phyloP scores from a whole-genome alignment of 2,888 invertebrate genomes.

The Orchesellides sinensis region DNA sequence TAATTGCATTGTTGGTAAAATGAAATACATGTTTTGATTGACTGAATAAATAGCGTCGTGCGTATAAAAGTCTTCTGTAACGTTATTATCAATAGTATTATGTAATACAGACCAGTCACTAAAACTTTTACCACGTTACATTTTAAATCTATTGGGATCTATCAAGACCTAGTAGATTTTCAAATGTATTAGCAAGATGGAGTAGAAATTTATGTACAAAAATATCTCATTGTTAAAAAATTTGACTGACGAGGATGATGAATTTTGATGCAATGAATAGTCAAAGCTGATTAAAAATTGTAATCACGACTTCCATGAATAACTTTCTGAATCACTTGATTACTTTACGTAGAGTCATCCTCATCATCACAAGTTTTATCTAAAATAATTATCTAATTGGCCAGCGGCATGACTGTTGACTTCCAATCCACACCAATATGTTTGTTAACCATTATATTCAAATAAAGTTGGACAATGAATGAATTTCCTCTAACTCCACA shows the following conservation, averaged over 20 bases:
- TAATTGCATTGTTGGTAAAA: no score
- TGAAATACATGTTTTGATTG: no score
- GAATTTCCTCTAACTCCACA: conserved; percentile 10
- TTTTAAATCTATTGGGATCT: no score
- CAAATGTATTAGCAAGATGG: background rate
- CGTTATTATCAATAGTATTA: no score
- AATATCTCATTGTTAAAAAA: no score
- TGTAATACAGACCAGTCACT: no score
- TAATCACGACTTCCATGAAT: conserved; percentile 33
- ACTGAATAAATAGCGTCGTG: no score
- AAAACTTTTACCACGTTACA: no score
- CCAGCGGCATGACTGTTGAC: conserved; percentile 50
- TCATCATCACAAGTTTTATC: conserved; percentile 31
- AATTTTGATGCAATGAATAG: background rate
- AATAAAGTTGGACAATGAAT: conserved; percentile 12
- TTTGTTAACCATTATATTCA: conserved; percentile 15
- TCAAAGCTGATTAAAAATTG: conserved; percentile 1
- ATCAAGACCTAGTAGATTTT: no score
- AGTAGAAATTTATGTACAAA: no score
- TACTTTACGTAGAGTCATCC: conserved; percentile 16
- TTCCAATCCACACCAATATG: background rate
- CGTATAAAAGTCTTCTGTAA: no score
- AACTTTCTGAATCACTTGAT: conserved; percentile 27
- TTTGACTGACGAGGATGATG: background rate
- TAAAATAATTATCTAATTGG: conserved; percentile 55